Conservation (phyloP, 1,140 invertebrate species). For the Halesus radiatus region DNA sequence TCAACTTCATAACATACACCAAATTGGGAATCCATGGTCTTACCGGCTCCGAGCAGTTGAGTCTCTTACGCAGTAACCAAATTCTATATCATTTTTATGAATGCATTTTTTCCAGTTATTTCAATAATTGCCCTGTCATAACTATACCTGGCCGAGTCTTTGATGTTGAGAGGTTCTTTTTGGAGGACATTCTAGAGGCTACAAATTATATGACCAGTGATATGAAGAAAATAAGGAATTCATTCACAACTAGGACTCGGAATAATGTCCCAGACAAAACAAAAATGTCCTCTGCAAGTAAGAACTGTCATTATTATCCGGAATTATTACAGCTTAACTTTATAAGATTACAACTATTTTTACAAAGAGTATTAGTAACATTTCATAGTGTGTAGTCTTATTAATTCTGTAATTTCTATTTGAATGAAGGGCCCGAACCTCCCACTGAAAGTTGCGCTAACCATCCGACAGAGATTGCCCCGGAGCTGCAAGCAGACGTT, state of each 20-base stretch:
- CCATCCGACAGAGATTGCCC: constrained; percentile 26
- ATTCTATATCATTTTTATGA: too few species aligned
- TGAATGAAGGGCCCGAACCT: neutral
- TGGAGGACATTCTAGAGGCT: constrained; percentile 86
- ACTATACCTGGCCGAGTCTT: constrained; percentile 85
- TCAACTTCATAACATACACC: too few species aligned
- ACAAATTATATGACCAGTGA: constrained; percentile 79
- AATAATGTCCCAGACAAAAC: neutral
- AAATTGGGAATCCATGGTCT: too few species aligned
- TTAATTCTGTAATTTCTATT: neutral
- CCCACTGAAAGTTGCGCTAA: neutral
- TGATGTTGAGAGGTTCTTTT: constrained; percentile 82
- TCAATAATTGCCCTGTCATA: constrained; percentile 84
- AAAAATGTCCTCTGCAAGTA: constrained; percentile 2
- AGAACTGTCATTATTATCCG: neutral
- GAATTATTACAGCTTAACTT: too few species aligned
- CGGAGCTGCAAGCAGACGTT: constrained; percentile 65
- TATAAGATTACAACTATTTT: too few species aligned
- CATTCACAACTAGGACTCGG: neutral
- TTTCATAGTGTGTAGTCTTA: neutral
- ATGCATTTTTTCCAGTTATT: constrained; percentile 68
- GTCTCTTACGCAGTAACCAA: too few species aligned
- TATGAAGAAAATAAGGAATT: constrained; percentile 71
- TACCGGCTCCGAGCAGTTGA: too few species aligned
- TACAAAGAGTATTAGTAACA: too few species aligned